phyloP scores from a whole-genome alignment of 1,140 invertebrate genomes.

The Pygmarrhopalites habei region DNA sequence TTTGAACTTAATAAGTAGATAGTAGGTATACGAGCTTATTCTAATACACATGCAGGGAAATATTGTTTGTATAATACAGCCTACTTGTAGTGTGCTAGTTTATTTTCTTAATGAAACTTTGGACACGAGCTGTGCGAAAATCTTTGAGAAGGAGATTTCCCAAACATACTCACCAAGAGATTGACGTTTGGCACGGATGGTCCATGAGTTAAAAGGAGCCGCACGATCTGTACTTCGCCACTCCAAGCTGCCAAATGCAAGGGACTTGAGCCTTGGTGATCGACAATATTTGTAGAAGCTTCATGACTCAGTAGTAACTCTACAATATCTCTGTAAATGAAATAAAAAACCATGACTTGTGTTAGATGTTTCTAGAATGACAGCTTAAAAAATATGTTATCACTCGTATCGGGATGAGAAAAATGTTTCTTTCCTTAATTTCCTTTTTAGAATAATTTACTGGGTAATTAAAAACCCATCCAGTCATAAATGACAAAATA shows the following conservation, averaged over 20 bases:
- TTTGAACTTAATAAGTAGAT: too few species aligned
- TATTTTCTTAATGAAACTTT: too few species aligned
- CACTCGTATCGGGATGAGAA: too few species aligned
- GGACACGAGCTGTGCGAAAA: too few species aligned
- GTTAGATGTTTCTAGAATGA: background rate
- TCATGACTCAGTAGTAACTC: slow-evolving; percentile 74
- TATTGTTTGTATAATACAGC: too few species aligned
- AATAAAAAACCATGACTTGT: too few species aligned
- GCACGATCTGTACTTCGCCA: slow-evolving; percentile 74
- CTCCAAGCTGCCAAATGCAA: slow-evolving; percentile 81
- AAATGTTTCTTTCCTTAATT: too few species aligned
- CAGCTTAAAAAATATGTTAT: background rate
- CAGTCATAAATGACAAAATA: background rate
- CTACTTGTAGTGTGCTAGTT: too few species aligned
- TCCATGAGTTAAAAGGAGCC: slow-evolving; percentile 65
- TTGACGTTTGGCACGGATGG: slow-evolving; percentile 72
- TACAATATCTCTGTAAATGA: slow-evolving; percentile 70
- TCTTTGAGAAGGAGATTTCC: too few species aligned
- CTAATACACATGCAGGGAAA: too few species aligned
- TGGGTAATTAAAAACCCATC: background rate
- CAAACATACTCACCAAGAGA: slow-evolving; percentile 64
- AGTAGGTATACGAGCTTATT: too few species aligned
- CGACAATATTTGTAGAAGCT: slow-evolving; percentile 78
- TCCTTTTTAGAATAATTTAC: too few species aligned
- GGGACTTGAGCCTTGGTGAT: slow-evolving; percentile 75